Evolutionary conservation across 2,113 vertebrate genomes (phyloP).

Genomic region (Eurypyga helias): DNA sequence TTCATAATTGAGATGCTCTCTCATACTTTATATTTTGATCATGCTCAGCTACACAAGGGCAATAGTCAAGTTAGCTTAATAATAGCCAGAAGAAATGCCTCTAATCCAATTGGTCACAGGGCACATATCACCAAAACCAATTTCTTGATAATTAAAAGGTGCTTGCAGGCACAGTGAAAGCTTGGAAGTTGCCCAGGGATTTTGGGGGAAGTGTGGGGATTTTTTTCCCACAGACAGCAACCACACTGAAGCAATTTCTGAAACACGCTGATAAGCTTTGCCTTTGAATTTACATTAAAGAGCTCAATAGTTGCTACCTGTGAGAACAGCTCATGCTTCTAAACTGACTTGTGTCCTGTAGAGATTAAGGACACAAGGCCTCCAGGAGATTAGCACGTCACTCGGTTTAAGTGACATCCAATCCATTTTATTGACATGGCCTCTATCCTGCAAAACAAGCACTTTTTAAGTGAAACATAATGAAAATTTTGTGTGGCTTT

Average conservation of each 20-base stretch:
- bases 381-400: constrained; percentile 75
- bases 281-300: constrained; percentile 82
- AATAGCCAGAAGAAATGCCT: constrained; percentile 75
- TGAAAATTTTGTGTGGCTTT: constrained; percentile 73
- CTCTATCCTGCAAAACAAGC: constrained; percentile 77
- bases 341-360: constrained; percentile 74
- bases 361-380: constrained; percentile 79
- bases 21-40: constrained; percentile 71
- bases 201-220: constrained; percentile 24
- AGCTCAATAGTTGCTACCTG: constrained; percentile 76
- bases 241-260: constrained; percentile 77
- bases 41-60: constrained; percentile 64
- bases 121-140: constrained; percentile 76
- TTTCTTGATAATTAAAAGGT: constrained; percentile 80
- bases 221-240: constrained; percentile 59
- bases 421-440: constrained; percentile 79
- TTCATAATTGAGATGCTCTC: constrained; percentile 57
- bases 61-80: constrained; percentile 72
- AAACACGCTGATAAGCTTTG: constrained; percentile 77
- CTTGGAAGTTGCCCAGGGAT: constrained; percentile 72
- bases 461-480: constrained; percentile 77
- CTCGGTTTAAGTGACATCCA: constrained; percentile 78
- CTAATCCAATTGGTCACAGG: constrained; percentile 78
- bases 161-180: constrained; percentile 45
- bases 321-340: constrained; percentile 74